phyloP scores from a whole-genome alignment of 2,113 vertebrate species.

The Boulengeromyrus knoepffleri region DNA sequence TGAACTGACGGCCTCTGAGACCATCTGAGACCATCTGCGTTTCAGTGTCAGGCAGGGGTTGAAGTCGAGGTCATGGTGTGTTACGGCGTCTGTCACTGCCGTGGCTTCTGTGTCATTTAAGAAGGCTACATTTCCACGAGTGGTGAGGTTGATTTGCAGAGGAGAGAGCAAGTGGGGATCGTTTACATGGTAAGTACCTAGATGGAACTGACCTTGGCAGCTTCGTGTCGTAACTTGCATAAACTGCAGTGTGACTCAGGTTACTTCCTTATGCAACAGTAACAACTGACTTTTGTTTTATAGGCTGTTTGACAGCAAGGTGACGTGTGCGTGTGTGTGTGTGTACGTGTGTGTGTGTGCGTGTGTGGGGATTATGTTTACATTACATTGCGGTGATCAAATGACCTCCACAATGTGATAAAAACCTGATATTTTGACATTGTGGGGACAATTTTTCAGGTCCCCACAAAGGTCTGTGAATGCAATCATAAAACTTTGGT shows the following conservation, averaged over 20 bases:
- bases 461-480: too few relatives aligned
- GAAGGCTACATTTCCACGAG: not conserved
- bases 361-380: not conserved
- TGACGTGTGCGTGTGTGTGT: not conserved
- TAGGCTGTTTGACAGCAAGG: not conserved
- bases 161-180: not conserved
- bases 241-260: not conserved
- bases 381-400: too few relatives aligned
- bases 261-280: not conserved
- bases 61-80: not conserved
- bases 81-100: not conserved
- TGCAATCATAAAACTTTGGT: too few relatives aligned
- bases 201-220: not conserved
- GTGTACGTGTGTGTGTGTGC: not conserved
- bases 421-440: too few relatives aligned
- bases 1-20: not conserved
- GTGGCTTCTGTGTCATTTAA: not conserved
- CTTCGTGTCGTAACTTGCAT: not conserved
- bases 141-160: not conserved
- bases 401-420: too few relatives aligned
- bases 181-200: not conserved
- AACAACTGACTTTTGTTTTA: not conserved
- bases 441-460: too few relatives aligned
- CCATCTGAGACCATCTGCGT: not conserved
- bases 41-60: not conserved